A percentile compares a stretch with the other conserved stretches of the same genome.
These are phyloP conservation scores for Lucifuga dentata DNA, from an alignment of 2,113 vertebrate species.

Conservation along the genomic window DNA sequence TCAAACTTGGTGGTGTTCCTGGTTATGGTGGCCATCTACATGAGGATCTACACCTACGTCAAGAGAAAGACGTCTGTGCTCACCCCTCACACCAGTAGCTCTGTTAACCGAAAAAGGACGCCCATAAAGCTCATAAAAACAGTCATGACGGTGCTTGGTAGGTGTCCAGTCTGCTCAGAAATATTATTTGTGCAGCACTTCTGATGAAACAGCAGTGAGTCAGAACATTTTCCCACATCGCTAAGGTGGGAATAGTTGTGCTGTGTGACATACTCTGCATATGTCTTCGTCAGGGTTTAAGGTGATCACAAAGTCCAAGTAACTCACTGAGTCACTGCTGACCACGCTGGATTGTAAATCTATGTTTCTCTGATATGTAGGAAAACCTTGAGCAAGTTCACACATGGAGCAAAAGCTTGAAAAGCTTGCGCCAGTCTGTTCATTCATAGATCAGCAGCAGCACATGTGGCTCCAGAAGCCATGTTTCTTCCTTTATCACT, in stretches of 20 bases:
- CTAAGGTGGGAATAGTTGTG: neutral
- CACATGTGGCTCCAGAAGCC: no score
- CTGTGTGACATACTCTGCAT: neutral
- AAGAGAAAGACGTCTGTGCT: slow-evolving; percentile 90
- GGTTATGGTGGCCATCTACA: slow-evolving; percentile 93
- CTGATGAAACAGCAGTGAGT: slow-evolving; percentile 1
- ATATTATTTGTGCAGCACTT: neutral
- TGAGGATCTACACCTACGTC: slow-evolving; percentile 94
- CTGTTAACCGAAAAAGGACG: slow-evolving; percentile 90
- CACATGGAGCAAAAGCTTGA: neutral
- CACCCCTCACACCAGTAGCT: slow-evolving; percentile 87
- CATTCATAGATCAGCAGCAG: no score
- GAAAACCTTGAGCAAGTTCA: slow-evolving; percentile 7
- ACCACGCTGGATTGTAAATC: slow-evolving; percentile 9
- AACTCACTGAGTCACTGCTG: slow-evolving; percentile 24
- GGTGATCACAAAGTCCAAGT: slow-evolving; percentile 21
- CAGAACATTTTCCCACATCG: neutral
- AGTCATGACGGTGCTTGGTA: slow-evolving; percentile 96
- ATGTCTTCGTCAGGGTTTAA: neutral
- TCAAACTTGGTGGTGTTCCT: slow-evolving; percentile 93
- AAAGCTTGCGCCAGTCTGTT: no score
- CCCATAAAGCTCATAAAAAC: slow-evolving; percentile 99
- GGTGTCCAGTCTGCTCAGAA: slow-evolving; percentile 54
- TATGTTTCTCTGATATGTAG: slow-evolving; percentile 1
- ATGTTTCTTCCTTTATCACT: no score